Evolutionary conservation across 1,140 invertebrate genomes (phyloP), one percentile per base, ranked within the genome.

Genomic region (roundworm (Caenorhabditis elegans)): DNA sequence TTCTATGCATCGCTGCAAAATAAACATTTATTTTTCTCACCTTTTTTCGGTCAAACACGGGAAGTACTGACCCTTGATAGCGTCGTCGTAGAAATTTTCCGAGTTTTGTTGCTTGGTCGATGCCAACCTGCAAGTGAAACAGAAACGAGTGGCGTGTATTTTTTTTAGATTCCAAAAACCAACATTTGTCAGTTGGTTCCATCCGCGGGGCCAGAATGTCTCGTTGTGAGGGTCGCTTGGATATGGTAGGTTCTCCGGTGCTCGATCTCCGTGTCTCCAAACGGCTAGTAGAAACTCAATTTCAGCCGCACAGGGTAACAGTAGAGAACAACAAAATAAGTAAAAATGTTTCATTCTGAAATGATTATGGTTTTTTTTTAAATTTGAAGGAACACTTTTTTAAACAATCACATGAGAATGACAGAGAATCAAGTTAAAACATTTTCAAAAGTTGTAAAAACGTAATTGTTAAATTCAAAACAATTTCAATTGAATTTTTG

Each of bases 151-250:
- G 34, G 34, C 60, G 22, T 55, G 46, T 22, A 28, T 5, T 19
- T 55, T n/a, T n/a, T 22, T 17, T 3, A 79, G 47, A 79, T 17
- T 10, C 51, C 51, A 79, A 55, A 43, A 51, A 39, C 77, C 46
- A 78, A 78, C 77, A 48, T 48, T 53, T 51, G 77, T 78, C 47
- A 78, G 47, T 55, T 78, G 77, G 36, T 39, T 43, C 47, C 47
- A 78, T 43, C 77, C 77, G 24, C 77, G 46, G 22, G 47, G 77
- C 77, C 77, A 78, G 19, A 26, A 39, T 6, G 46, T 55, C 31
- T 53, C 47, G 15, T 48, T 78, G 51, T 78, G 55, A 55, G 77
- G 77, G 34, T 78, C 77, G 19, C 48, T 78, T n/a, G 77, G 77
- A 55, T 78, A 78, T 26, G 77, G 77, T 53, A 53, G 49, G n/a